phyloP scores from a whole-genome alignment of 2,888 invertebrate species.

The Nomada hirtipes region DNA sequence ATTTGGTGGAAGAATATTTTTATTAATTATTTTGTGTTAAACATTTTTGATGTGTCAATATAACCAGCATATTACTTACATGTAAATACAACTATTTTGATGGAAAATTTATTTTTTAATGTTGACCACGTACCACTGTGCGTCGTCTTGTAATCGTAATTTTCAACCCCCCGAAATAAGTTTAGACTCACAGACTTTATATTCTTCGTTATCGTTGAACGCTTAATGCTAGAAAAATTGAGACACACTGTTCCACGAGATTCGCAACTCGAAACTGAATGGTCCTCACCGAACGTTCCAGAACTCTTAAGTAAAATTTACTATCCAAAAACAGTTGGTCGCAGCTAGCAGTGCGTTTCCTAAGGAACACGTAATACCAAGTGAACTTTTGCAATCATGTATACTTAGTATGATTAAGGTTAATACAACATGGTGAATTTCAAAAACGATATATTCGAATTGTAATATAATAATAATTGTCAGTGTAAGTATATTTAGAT shows the following conservation, averaged over 20 bases:
- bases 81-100: no score
- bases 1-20: no score
- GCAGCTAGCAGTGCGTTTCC: background rate
- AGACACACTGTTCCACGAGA: background rate
- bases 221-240: background rate
- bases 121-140: no score
- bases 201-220: background rate
- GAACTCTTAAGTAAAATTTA: no score
- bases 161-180: background rate
- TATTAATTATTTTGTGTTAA: no score
- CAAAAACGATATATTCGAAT: no score
- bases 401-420: background rate
- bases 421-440: background rate
- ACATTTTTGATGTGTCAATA: no score
- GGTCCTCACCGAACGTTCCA: background rate
- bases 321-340: background rate
- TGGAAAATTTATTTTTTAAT: no score
- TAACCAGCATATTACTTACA: no score
- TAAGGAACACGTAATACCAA: background rate
- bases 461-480: no score
- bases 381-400: background rate
- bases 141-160: background rate
- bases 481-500: no score
- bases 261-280: background rate
- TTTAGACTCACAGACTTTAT: background rate